Evolutionary conservation across 2,888 invertebrate genomes (phyloP), one percentile per base, ranked within the genome.

Genomic region (Troides oblongomaculatus): DNA sequence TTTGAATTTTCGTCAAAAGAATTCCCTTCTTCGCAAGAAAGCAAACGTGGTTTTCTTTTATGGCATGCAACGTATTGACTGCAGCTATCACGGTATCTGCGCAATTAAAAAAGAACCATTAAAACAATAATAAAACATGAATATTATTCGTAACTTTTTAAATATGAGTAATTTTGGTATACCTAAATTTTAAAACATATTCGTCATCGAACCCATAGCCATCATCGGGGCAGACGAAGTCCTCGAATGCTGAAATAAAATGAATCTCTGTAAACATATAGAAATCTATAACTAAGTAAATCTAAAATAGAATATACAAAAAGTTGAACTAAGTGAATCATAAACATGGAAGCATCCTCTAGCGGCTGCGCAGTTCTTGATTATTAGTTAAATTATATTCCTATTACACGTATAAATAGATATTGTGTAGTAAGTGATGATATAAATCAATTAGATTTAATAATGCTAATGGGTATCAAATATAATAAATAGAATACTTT

Each of bases 161-260:
- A 23, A n/a, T 58, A 25, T 58, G 12, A 14, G 5, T 23, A 58
- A 62, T 6, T 60, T 25, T 50, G 3, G 21, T 14, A 12, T 50
- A 68, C 68, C 58, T 66, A 18, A 46, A 70, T 53, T 60, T 62
- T 7, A 57, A 57, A 43, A 65, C 61, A 43, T 43, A 56, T 21
- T 62, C 8, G 30, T 57, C 65, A 57, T 61, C 65, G 17, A 18
- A 23, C 6, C 63, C 64, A 30, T 61, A 64, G 21, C 23, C 57
- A 10, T 50, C 62, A 21, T 62, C 23, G 12, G 69, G 69, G 39
- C 69, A 69, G n/a, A 21, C 6, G n/a, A 69, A 58, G 30, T 62
- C 62, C 14, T 88, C 80, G 79, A 78, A 88, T 7, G 73, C 89
- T 89, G 79, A 43, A 82, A 83, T 53, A n/a, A 53, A 53, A 46